A percentile compares a stretch with the other conserved stretches of the same genome.
Evolutionary conservation across 2,113 vertebrate genomes (phyloP).

Genomic region (Sylvietta virens): DNA sequence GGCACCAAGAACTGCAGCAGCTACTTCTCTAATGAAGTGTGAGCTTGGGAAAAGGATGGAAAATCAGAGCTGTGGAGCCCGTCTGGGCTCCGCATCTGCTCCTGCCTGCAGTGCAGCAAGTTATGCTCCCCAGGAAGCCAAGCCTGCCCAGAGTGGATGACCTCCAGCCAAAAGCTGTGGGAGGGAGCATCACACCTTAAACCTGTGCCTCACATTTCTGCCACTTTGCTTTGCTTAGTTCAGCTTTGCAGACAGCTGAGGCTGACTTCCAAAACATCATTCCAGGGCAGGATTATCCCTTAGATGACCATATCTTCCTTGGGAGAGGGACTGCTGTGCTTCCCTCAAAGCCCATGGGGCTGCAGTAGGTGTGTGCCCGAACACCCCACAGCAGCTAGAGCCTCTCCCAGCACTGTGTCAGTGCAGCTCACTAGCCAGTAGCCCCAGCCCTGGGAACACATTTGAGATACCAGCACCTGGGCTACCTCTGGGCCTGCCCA

Average conservation of each 20-base stretch:
- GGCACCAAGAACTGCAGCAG: not conserved
- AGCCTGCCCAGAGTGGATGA: not conserved
- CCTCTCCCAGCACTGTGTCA: fast-evolving
- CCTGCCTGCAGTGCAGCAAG: not conserved
- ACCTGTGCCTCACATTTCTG: not conserved
- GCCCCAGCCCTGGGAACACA: too few species aligned
- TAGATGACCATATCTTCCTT: not conserved
- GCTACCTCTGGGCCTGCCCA: not conserved
- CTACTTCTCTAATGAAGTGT: not conserved
- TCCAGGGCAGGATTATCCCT: not conserved
- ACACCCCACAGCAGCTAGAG: not conserved
- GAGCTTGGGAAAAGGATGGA: not conserved
- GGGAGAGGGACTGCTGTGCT: not conserved
- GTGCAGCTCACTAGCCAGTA: not conserved
- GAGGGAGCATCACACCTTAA: not conserved
- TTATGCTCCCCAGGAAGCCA: not conserved
- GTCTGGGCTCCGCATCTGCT: not conserved
- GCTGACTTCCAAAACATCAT: not conserved
- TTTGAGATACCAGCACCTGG: not conserved
- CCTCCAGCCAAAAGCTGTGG: not conserved
- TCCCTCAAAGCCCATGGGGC: not conserved
- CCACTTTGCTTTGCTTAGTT: not conserved
- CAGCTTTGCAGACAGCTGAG: not conserved
- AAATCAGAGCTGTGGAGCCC: not conserved
- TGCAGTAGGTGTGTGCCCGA: not conserved